Evolutionary conservation across 2,797 vertebrate genomes (phyloP).

Genomic region (Sphaeramia orbicularis): DNA sequence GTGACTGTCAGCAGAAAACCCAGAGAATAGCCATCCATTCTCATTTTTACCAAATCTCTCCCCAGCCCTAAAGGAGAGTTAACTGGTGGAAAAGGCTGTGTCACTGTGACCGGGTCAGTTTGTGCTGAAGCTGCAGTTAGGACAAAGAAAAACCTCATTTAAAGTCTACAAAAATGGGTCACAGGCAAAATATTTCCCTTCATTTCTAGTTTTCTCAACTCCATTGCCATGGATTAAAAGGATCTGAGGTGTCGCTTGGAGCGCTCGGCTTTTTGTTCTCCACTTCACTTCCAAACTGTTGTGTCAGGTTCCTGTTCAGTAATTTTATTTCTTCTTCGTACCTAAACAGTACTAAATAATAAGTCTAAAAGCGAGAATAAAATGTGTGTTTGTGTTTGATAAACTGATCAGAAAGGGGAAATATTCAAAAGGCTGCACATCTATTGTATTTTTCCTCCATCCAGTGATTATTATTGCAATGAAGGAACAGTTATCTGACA

Average conservation of each 20-base stretch:
- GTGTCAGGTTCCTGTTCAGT: not conserved
- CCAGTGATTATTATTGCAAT: not conserved
- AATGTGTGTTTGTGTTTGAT: no score
- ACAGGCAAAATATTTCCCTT: no score
- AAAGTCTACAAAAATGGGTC: slow-evolving; percentile 10
- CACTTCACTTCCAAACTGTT: not conserved
- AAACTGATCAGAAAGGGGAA: no score
- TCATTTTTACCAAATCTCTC: slow-evolving; percentile 57
- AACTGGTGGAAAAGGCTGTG: slow-evolving; percentile 34
- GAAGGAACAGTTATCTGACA: not conserved
- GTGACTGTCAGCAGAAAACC: slow-evolving; percentile 60
- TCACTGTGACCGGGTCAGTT: slow-evolving; percentile 38
- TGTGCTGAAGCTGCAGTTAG: slow-evolving; percentile 42
- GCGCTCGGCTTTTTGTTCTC: not conserved
- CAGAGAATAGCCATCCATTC: slow-evolving; percentile 42
- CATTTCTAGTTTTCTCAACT: not conserved
- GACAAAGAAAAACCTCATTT: slow-evolving; percentile 20
- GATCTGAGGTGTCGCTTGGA: not conserved
- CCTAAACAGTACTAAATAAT: no score
- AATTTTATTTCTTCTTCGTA: not conserved
- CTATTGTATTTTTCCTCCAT: not conserved
- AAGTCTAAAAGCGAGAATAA: no score
- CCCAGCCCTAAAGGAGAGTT: slow-evolving; percentile 6
- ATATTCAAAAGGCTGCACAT: slow-evolving; percentile 1
- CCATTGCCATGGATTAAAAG: not conserved